Evolutionary conservation across 2,113 vertebrate genomes (phyloP), one percentile per base, ranked within the genome.

Genomic region (Dicerorhinus sumatrensis): DNA sequence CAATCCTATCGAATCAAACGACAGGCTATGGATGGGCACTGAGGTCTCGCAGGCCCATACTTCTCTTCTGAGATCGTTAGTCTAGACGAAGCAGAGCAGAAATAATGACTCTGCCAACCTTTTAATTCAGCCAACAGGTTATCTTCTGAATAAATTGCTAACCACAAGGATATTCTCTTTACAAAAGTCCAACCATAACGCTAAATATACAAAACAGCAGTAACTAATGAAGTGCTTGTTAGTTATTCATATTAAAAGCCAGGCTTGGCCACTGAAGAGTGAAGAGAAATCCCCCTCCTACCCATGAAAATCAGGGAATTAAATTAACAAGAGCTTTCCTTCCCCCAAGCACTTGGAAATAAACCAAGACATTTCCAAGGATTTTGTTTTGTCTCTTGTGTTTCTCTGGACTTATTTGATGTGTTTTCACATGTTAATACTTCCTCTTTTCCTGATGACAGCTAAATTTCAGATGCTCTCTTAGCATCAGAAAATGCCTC

Each of bases 131-230:
- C 12, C n/a, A 1, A 39, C n/a, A 17, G 13, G 31, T 25, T 60
- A 87, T 70, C 42, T 62, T 94, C 76, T 76, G 36, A 95, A 46
- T 46, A 70, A 73, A 89, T 0, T n/a, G 6, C 9, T 46, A 84
- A 77, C 2, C 83, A 4, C 23, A 69, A 85, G 16, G 23, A n/a
- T 54, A 88, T 11, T 95, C 69, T 79, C 39, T 85, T 89, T 46
- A 93, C 20, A 85, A 93, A 94, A 95, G 36, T 54, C 73, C 94
- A 86, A 73, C 18, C 65, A 58, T 80, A 85, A 77, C 48, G 46
- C 16, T 65, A 63, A 81, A 25, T 31, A 95, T 14, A 77, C 4
- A 89, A 89, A 89, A 72, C 8, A 39, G 12, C 48, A 54, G 31
- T 69, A 51, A 86, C 31, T 75, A 91, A 69, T n/a, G 48, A 95